Conservation (phyloP, 2,797 vertebrate species). For the Fratercula arctica region DNA sequence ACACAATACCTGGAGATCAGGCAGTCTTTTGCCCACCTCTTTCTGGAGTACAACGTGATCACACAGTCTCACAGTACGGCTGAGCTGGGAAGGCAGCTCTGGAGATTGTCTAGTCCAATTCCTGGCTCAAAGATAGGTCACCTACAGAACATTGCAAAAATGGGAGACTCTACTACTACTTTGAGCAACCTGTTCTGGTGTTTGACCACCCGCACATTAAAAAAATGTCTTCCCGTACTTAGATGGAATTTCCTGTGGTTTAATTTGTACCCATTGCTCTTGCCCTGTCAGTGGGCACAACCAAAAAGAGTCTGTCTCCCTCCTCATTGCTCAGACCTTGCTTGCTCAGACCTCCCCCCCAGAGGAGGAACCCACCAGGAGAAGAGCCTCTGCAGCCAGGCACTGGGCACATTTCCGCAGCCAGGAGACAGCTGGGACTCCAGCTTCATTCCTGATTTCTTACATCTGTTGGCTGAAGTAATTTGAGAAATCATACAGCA, state of each 20-base stretch:
- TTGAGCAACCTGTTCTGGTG: background rate
- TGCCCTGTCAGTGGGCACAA: background rate
- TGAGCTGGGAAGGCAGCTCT: background rate
- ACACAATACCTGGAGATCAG: background rate
- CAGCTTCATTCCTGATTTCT: background rate
- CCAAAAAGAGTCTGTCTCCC: background rate
- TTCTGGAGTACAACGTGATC: background rate
- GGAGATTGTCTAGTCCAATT: background rate
- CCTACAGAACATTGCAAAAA: background rate
- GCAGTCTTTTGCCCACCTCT: background rate
- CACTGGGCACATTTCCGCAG: background rate
- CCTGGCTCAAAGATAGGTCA: background rate
- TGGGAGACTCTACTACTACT: background rate
- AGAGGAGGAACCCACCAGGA: background rate
- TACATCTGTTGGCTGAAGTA: background rate
- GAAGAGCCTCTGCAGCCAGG: background rate
- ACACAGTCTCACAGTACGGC: fast-evolving
- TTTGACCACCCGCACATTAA: fast-evolving
- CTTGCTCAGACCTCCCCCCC: too few species aligned
- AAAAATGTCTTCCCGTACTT: background rate
- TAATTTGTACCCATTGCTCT: background rate
- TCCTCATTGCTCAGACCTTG: background rate
- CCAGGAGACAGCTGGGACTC: background rate
- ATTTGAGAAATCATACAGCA: background rate
- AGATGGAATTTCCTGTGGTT: background rate